A percentile compares a stretch with the other conserved stretches of the same genome.
Evolutionary conservation across 2,888 invertebrate genomes (phyloP).

Genomic region (Drosophila gaucha): DNA sequence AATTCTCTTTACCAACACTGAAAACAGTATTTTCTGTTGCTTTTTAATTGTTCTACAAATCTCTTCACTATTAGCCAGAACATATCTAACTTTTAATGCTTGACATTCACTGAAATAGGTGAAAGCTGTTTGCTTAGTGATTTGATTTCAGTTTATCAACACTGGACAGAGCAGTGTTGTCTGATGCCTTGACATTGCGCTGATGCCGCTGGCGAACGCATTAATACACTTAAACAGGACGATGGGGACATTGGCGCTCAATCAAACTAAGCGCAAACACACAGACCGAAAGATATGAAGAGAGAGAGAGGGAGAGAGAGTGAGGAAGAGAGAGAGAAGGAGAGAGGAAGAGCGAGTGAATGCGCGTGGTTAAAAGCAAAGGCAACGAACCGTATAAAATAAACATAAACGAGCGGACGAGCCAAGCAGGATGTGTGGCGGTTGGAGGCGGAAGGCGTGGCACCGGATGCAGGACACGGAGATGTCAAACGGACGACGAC

Average conservation of each 20-base stretch:
- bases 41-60: no score
- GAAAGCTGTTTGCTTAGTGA: not conserved
- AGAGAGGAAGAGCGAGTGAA: not conserved
- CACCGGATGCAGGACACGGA: conserved; percentile 38
- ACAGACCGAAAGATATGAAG: conserved; percentile 10
- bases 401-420: conserved; percentile 61
- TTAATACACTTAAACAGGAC: conserved; percentile 2
- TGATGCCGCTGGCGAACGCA: conserved; percentile 10
- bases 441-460: not conserved
- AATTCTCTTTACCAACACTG: no score
- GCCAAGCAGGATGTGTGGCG: conserved; percentile 43
- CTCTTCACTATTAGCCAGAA: not conserved
- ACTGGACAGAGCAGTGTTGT: conserved; percentile 34
- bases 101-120: no score
- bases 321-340: not conserved
- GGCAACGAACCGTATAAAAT: conserved; percentile 76
- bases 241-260: conserved; percentile 59
- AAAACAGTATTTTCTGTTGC: no score
- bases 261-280: conserved; percentile 77
- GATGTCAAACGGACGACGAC: conserved; percentile 43
- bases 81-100: no score
- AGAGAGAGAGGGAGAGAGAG: not conserved
- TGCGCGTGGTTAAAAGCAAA: conserved; percentile 42
- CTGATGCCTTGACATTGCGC: conserved; percentile 60
- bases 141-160: conserved; percentile 7